These are phyloP conservation scores for Hirtodrosophila alboralis DNA, from an alignment of 2,888 invertebrate genomes.

Conservation along the genomic window DNA sequence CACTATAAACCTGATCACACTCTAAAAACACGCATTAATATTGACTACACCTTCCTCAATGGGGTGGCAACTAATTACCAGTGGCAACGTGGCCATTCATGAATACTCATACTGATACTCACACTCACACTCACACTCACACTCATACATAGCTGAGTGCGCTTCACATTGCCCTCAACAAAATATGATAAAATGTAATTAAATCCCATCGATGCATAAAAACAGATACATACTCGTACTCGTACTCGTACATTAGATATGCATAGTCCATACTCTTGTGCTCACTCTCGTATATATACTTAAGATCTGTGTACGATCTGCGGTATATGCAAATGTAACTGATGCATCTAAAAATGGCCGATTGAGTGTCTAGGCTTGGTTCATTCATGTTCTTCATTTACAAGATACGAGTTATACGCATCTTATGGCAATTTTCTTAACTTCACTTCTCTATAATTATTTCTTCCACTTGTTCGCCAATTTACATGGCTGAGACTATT, in stretches of 20 bases:
- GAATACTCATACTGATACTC: conserved; percentile 11
- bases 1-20: conserved; percentile 3
- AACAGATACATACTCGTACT: conserved; percentile 44
- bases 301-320: conserved; percentile 2
- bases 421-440: conserved; percentile 36
- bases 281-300: conserved; percentile 2
- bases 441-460: conserved; percentile 51
- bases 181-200: conserved; percentile 77
- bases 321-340: conserved; percentile 27
- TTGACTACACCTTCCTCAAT: conserved; percentile 6
- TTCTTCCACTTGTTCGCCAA: conserved; percentile 38
- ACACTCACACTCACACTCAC: too few relatives aligned
- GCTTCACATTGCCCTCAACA: conserved; percentile 54
- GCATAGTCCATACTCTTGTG: neutral
- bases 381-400: conserved; percentile 68
- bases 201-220: conserved; percentile 80
- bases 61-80: conserved; percentile 39
- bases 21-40: conserved; percentile 28
- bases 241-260: conserved; percentile 24
- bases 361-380: conserved; percentile 23
- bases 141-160: conserved; percentile 45
- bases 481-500: neutral
- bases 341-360: conserved; percentile 40
- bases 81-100: conserved; percentile 24
- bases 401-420: conserved; percentile 46